These are phyloP conservation scores for Stenchaetothrips biformis DNA, from an alignment of 2,888 invertebrate genomes.

Conservation along the genomic window DNA sequence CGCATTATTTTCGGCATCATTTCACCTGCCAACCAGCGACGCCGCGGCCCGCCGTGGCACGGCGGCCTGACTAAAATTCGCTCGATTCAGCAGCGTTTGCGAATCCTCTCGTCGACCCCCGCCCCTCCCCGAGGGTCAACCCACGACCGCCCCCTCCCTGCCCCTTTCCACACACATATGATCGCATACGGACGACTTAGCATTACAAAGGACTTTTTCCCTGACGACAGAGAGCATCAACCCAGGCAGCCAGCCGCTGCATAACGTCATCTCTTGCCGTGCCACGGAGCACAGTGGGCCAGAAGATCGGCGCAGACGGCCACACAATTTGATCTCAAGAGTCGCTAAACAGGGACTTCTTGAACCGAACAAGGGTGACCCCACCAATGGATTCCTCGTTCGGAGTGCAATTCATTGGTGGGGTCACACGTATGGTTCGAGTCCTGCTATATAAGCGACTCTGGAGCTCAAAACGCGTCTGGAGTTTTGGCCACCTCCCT, in stretches of 20 bases:
- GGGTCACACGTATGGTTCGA: too few species aligned
- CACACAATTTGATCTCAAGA: too few species aligned
- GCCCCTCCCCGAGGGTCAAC: background rate
- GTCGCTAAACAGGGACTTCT: too few species aligned
- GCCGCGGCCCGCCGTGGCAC: background rate
- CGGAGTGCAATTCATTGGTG: too few species aligned
- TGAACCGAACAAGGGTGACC: too few species aligned
- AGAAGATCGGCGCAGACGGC: too few species aligned
- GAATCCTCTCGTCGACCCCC: background rate
- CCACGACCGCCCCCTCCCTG: background rate
- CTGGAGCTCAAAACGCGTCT: too few species aligned
- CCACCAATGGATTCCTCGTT: too few species aligned
- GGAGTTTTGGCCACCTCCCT: too few species aligned
- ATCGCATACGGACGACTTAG: slow-evolving; percentile 14
- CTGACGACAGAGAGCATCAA: slow-evolving; percentile 19
- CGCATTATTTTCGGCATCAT: slow-evolving; percentile 11
- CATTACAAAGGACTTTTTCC: slow-evolving; percentile 5
- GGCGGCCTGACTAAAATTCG: too few species aligned
- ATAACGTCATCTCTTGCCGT: background rate
- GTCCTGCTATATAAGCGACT: too few species aligned
- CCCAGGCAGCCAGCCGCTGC: background rate
- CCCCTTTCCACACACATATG: background rate
- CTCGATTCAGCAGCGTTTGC: background rate
- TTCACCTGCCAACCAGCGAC: background rate
- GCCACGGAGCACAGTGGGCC: too few species aligned